Conservation (phyloP, 1,140 invertebrate genomes). For the Scaptomyza hsui region DNA sequence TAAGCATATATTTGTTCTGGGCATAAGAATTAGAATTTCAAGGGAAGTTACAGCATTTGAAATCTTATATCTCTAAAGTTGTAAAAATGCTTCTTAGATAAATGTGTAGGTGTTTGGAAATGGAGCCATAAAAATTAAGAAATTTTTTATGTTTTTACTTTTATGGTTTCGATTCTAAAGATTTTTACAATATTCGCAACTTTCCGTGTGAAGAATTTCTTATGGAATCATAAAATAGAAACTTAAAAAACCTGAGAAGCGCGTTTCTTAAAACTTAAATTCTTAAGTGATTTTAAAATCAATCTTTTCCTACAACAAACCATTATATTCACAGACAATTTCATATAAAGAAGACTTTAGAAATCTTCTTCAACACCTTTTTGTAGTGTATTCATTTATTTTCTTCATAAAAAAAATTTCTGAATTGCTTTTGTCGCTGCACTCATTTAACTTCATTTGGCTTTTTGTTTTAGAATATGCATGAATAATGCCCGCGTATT, state of each 20-base stretch:
- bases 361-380: conserved; percentile 7
- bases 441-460: conserved; percentile 78
- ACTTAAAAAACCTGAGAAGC: not conserved
- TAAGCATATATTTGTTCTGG: conserved; percentile 10
- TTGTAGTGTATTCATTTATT: conserved; percentile 50
- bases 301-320: no score
- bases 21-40: conserved; percentile 6
- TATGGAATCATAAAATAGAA: conserved; percentile 10
- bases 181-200: conserved; percentile 8
- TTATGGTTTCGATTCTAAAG: not conserved
- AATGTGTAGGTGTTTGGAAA: not conserved
- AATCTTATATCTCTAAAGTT: not conserved
- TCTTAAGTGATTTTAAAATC: no score
- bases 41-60: not conserved
- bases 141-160: not conserved
- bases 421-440: conserved; percentile 55
- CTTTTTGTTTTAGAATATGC: conserved; percentile 69
- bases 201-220: not conserved
- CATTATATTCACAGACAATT: not conserved
- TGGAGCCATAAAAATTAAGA: not conserved
- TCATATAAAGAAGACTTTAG: not conserved
- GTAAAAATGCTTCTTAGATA: not conserved
- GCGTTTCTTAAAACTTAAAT: not conserved
- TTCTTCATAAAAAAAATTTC: not conserved
- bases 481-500: conserved; percentile 51